phyloP scores from a whole-genome alignment of 2,888 invertebrate species.

The Conistra vaccinii region DNA sequence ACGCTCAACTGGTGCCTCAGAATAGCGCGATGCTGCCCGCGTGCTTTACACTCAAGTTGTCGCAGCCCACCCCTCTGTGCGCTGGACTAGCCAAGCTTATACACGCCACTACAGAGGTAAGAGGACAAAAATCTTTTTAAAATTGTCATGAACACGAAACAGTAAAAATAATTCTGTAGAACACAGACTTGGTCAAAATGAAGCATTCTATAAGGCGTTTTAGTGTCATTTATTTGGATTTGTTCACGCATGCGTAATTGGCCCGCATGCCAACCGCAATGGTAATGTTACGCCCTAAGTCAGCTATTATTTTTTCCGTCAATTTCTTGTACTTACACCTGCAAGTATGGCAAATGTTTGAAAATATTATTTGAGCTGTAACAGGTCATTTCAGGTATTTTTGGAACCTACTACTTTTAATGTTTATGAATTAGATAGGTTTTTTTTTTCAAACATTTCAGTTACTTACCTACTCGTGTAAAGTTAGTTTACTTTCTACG shows the following conservation, averaged over 20 bases:
- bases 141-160: not conserved
- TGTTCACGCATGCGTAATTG: not conserved
- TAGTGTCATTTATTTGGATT: not conserved
- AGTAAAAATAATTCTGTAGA: not conserved
- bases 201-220: not conserved
- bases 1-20: conserved; percentile 94
- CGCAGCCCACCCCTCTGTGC: conserved; percentile 96
- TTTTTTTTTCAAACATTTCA: not conserved
- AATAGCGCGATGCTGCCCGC: conserved; percentile 98
- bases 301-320: not conserved
- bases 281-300: not conserved
- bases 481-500: not conserved
- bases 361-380: not conserved
- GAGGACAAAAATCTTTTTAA: not conserved
- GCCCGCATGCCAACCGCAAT: not conserved
- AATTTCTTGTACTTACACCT: not conserved
- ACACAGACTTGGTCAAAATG: not conserved
- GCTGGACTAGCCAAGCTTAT: conserved; percentile 92
- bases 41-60: conserved; percentile 94
- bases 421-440: not conserved
- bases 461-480: not conserved
- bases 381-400: not conserved
- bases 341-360: not conserved
- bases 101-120: conserved; percentile 86
- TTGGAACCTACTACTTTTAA: not conserved